A percentile compares a stretch with the other conserved stretches of the same genome.
phyloP scores from a whole-genome alignment of 1,140 invertebrate genomes.

The Cyclina sinensis region DNA sequence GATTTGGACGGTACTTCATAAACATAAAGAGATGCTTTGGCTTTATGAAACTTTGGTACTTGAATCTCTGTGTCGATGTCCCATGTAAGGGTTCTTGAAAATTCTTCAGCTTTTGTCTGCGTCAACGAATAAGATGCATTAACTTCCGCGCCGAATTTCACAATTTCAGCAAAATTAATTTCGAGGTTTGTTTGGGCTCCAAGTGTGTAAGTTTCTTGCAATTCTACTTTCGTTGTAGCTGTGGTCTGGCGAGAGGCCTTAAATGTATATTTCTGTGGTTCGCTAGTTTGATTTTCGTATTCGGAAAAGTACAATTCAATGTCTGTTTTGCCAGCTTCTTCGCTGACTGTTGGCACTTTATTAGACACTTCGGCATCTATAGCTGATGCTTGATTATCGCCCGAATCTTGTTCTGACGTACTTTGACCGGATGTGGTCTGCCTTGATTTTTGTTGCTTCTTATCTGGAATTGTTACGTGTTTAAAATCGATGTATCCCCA shows the following conservation, averaged over 20 bases:
- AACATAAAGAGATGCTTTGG: constrained; percentile 49
- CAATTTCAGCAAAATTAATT: constrained; percentile 49
- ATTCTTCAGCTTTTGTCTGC: constrained; percentile 55
- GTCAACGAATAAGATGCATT: constrained; percentile 53
- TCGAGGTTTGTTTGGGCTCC: constrained; percentile 60
- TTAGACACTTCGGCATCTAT: neutral
- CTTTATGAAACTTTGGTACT: constrained; percentile 45
- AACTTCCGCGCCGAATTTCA: constrained; percentile 42
- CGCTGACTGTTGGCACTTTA: neutral
- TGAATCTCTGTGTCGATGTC: constrained; percentile 55
- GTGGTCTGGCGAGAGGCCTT: constrained; percentile 37
- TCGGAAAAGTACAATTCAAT: constrained; percentile 56
- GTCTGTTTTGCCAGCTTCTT: neutral
- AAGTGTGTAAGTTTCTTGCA: constrained; percentile 67
- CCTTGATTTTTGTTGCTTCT: neutral
- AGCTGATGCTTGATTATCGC: neutral
- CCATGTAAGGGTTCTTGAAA: constrained; percentile 49
- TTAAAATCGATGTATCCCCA: constrained; percentile 65
- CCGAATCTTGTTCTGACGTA: neutral
- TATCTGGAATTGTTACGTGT: constrained; percentile 43
- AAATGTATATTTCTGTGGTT: constrained; percentile 57
- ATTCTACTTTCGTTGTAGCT: constrained; percentile 41
- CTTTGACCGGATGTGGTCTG: neutral
- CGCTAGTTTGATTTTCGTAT: constrained; percentile 58
- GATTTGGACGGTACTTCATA: constrained; percentile 25